phyloP scores from a whole-genome alignment of 2,113 vertebrate species.

The Mirza zaza region DNA sequence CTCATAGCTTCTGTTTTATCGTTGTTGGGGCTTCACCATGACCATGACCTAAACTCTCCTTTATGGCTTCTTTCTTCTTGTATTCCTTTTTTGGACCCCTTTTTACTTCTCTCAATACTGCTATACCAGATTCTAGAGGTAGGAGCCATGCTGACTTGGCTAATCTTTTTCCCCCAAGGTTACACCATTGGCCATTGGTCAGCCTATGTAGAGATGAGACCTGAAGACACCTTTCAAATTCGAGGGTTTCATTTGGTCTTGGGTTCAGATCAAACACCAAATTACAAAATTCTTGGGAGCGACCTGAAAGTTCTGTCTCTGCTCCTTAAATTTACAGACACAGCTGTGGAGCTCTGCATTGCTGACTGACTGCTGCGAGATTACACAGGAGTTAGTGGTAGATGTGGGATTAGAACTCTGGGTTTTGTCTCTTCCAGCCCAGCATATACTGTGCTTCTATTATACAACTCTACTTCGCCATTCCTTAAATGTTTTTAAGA shows the following conservation, averaged over 20 bases:
- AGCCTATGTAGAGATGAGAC: background rate
- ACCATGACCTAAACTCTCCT: background rate
- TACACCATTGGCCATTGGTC: background rate
- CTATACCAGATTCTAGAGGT: background rate
- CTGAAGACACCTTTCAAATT: background rate
- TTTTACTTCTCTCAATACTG: background rate
- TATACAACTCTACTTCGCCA: background rate
- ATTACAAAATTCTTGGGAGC: background rate
- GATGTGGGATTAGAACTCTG: background rate
- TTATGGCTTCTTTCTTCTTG: background rate
- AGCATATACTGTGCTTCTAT: background rate
- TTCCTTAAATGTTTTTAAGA: background rate
- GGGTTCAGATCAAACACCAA: background rate
- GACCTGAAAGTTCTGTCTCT: background rate
- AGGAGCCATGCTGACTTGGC: background rate
- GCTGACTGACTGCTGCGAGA: rapidly evolving
- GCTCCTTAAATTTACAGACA: background rate
- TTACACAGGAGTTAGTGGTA: rapidly evolving
- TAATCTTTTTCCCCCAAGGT: background rate
- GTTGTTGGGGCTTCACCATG: background rate
- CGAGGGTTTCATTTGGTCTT: background rate
- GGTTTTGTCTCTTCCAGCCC: no score
- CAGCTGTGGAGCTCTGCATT: background rate
- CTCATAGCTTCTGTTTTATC: background rate
- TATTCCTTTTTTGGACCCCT: background rate